A percentile compares a stretch with the other conserved stretches of the same genome.
Evolutionary conservation across 2,113 vertebrate genomes (phyloP).

Genomic region (Neotoma lepida): DNA sequence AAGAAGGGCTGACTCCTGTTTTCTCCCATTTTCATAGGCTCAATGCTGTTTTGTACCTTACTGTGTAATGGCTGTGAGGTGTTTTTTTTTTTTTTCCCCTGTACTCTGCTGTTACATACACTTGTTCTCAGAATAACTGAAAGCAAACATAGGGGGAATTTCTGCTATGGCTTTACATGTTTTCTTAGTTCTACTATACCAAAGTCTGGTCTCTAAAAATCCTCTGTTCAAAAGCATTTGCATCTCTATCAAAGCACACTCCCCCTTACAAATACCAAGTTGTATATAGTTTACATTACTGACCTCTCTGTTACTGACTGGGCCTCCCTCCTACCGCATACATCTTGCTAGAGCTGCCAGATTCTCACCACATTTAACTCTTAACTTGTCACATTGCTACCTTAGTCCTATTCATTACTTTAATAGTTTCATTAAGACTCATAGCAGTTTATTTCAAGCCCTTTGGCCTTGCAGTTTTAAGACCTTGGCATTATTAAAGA

Average conservation of each 20-base stretch:
- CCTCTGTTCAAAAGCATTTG: conserved; percentile 79
- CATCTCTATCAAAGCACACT: conserved; percentile 80
- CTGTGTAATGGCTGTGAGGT: conserved; percentile 68
- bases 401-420: conserved; percentile 56
- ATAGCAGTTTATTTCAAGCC: conserved; percentile 62
- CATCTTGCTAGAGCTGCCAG: conserved; percentile 71
- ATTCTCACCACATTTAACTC: conserved; percentile 79
- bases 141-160: conserved; percentile 78
- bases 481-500: conserved; percentile 74
- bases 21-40: conserved; percentile 57
- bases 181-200: conserved; percentile 78
- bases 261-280: conserved; percentile 78
- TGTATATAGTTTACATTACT: conserved; percentile 82
- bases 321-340: conserved; percentile 78
- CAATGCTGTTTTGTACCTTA: conserved; percentile 65
- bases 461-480: conserved; percentile 63
- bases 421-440: conserved; percentile 59
- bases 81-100: conserved; percentile 67
- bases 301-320: conserved; percentile 77
- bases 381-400: conserved; percentile 72
- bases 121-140: conserved; percentile 77
- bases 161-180: conserved; percentile 75
- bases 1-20: conserved; percentile 49
- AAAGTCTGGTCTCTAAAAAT: conserved; percentile 77
- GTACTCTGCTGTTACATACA: conserved; percentile 72